Evolutionary conservation across 2,113 vertebrate genomes (phyloP), one percentile per base, ranked within the genome.

Genomic region (Pelecanoides urinatrix): DNA sequence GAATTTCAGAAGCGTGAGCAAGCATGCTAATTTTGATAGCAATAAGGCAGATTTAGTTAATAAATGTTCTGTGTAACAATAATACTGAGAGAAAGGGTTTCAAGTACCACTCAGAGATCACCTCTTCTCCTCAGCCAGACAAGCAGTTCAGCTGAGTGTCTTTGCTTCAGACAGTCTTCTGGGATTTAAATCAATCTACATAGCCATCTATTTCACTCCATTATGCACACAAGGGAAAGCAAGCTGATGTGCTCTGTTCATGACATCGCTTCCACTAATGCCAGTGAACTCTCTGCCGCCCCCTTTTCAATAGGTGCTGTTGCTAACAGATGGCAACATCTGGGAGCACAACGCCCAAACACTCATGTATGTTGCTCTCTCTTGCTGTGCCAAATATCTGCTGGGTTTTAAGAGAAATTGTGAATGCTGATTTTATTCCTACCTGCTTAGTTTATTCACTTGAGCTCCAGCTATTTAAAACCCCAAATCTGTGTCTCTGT

Each of bases 1-100:
- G 68, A 97, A 97, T 93, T 97, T 96, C 80, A 72, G 78, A 97
- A 74, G 38, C 94, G 91, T 96, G 92, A 97, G 70, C 47, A 81
- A 96, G 94, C 96, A 97, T 97, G 88, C 25, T 97, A 97, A 98
- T 97, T 97, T 96, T 92, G 38, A 92, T 36, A 78, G 90, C 94
- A 95, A 81, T 25, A 13, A 92, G 94, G n/a, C 59, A 65, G 58
- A 96, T 90, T 52, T 66, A 73, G 68, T 77, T 96, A 96, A 94
- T 74, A 95, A 97, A 83, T 82, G n/a, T 23, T 96, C 42, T 85
- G 32, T 93, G 34, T 86, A 96, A 85, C 75, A 87, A 90, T 94
- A 96, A 93, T 79, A 83, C 19, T 61, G 61, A 90, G 32, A 95
- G 77, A 96, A 87, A 92, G n/a, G 16, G 23, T 79, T 68, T 97